Base-by-base conservation (phyloP, 2,888 invertebrate genomes). In the Mesochorus sp. region DNA sequence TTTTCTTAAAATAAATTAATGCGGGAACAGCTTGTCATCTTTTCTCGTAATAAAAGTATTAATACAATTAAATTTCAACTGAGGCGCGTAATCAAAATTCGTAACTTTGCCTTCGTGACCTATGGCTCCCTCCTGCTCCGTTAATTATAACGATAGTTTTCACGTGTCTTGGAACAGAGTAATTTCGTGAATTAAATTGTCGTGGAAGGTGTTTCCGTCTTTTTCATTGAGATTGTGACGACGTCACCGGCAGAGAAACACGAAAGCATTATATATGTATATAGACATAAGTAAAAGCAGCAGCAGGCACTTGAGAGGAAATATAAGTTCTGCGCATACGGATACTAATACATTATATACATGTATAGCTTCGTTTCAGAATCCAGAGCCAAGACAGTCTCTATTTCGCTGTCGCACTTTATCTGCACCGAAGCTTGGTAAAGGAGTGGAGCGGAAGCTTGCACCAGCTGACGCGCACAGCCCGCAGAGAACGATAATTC, bases 391-490 rank as follows among this genome's bases (percentile, higher is more conserved):
- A 72, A 44, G 42, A 34, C 8, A 70, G 70, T 70, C 70, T 70
- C 39, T 44, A 67, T 76, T 76, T 57, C 75, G 53, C 62, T 68
- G 75, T 70, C 47, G 51, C 61, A 47, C 61, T 67, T 14, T 53
- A 79, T 31, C 67, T 59, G 64, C 62, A 49, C 47, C 21, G 24
- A 28, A 49, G 64, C 79, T 81, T 51, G 57, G 77, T 66, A 47
- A 64, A 47, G 64, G 64, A 70, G 42, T 62, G 39, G 47, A 66
- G 66, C 66, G 51, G 61, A 61, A 66, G 72, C 81, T 76, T 67
- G 80, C 76, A 57, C 82, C 87, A 86, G 86, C 87, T 86, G 86
- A 83, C 86, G 84, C n/a, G n/a, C 84, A 75, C 39, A 70, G 55
- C 68, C 68, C 68, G 37, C 68, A 62, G 34, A 55, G 70, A 21